phyloP scores from a whole-genome alignment of 2,113 vertebrate species.

The Taxidea taxus region DNA sequence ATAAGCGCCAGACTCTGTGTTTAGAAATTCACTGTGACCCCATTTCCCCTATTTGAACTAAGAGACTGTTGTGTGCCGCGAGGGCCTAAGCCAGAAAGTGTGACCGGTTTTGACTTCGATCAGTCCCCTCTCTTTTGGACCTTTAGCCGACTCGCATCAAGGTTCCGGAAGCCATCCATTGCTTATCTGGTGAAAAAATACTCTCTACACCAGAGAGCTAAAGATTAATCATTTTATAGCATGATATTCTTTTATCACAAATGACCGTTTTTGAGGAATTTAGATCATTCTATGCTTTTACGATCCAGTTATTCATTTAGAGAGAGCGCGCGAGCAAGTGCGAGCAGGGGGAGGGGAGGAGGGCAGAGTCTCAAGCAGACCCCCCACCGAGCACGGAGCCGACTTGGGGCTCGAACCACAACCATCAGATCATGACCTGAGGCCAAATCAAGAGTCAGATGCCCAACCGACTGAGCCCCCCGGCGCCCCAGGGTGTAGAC shows the following conservation, averaged over 20 bases:
- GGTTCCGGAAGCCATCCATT: conserved; percentile 4
- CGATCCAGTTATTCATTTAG: not conserved
- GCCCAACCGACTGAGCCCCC: not conserved
- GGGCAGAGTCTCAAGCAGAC: not conserved
- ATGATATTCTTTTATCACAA: not conserved
- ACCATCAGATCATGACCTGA: not conserved
- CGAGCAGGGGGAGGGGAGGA: not conserved
- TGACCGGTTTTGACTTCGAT: not conserved
- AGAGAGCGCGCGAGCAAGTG: not conserved
- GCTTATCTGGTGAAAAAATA: not conserved
- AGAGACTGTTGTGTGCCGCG: not conserved
- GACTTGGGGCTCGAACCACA: not conserved
- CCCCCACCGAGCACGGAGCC: not conserved
- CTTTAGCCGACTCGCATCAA: not conserved
- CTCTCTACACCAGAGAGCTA: not conserved
- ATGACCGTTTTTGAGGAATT: conserved; percentile 6
- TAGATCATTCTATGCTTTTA: not conserved
- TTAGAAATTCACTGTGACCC: not conserved
- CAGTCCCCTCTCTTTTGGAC: not conserved
- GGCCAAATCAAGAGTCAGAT: not conserved
- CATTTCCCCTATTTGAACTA: not conserved
- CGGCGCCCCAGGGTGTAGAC: not conserved
- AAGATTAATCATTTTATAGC: not conserved
- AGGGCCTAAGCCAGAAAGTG: not conserved
- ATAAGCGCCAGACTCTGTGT: not conserved